phyloP scores from a whole-genome alignment of 64 coral and sea anemone species.

The Acropora yongei region DNA sequence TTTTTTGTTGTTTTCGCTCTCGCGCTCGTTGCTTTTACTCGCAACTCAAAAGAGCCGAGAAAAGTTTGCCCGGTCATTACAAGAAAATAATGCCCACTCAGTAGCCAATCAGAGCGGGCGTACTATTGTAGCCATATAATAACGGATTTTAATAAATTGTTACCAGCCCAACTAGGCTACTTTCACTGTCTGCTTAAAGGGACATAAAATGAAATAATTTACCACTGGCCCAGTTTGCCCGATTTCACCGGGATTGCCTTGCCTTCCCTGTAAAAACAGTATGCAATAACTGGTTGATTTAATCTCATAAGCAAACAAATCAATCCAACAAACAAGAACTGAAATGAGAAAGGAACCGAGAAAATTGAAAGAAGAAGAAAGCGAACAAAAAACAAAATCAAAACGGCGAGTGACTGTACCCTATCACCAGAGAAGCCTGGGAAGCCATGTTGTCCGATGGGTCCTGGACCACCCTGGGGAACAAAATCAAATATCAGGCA shows the following conservation, averaged over 20 bases:
- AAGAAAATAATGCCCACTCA: too few species aligned
- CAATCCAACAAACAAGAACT: background rate
- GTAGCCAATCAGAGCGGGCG: too few species aligned
- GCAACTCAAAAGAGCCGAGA: too few species aligned
- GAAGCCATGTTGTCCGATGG: background rate
- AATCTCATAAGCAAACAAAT: background rate
- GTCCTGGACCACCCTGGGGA: slow-evolving; percentile 3
- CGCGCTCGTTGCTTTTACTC: too few species aligned
- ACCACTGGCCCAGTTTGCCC: slow-evolving; percentile 3
- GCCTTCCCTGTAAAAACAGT: background rate
- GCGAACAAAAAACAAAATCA: background rate
- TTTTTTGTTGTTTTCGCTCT: too few species aligned
- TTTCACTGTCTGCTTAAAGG: background rate
- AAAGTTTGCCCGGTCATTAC: too few species aligned
- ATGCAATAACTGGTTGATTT: background rate
- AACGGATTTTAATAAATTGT: too few species aligned
- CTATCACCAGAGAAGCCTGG: slow-evolving; percentile 6
- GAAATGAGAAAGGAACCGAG: background rate
- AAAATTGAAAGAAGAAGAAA: background rate
- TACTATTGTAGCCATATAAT: too few species aligned
- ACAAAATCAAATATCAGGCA: background rate
- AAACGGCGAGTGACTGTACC: background rate
- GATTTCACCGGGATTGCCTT: background rate
- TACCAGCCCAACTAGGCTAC: background rate
- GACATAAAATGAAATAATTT: background rate